A percentile compares a stretch with the other conserved stretches of the same genome.
These are phyloP conservation scores for Speoplatyrhinus poulsoni DNA, from an alignment of 2,113 vertebrate genomes.

Conservation along the genomic window DNA sequence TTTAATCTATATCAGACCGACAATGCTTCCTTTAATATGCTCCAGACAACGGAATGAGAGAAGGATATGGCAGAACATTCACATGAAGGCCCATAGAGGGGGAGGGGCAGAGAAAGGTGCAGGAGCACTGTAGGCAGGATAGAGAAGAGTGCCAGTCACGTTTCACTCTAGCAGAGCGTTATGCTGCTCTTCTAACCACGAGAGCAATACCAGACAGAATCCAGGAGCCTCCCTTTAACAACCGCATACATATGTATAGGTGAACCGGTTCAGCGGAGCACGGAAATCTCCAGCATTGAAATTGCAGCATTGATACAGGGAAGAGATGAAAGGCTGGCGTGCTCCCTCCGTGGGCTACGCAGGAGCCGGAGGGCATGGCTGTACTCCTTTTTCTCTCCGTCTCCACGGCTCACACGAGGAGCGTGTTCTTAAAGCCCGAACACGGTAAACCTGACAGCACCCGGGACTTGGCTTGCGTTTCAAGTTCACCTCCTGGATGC, in stretches of 20 bases:
- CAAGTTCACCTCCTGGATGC: conserved; percentile 32
- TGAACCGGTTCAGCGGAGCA: conserved; percentile 56
- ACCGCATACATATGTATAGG: conserved; percentile 42
- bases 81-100: background rate
- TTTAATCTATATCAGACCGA: conserved; percentile 20
- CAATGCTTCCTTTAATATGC: conserved; percentile 18
- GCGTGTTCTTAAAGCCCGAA: conserved; percentile 45
- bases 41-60: conserved; percentile 36
- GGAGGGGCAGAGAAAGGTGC: too few relatives aligned
- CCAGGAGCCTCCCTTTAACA: too few relatives aligned
- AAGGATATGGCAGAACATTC: conserved; percentile 20
- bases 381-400: too few relatives aligned
- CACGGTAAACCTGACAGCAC: conserved; percentile 36
- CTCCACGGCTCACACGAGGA: background rate
- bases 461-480: conserved; percentile 35
- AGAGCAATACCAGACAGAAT: too few relatives aligned
- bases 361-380: too few relatives aligned
- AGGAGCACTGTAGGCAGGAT: too few relatives aligned
- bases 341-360: background rate
- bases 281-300: conserved; percentile 66
- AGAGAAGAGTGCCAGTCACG: too few relatives aligned
- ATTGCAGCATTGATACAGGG: conserved; percentile 57
- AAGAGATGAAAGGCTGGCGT: conserved; percentile 57
- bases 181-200: conserved; percentile 18
- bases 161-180: background rate